Percentiles rank a stretch among this genome's conserved stretches.
These are phyloP conservation scores for Synodontis membranacea DNA, from an alignment of 2,113 vertebrate species.

Conservation along the genomic window DNA sequence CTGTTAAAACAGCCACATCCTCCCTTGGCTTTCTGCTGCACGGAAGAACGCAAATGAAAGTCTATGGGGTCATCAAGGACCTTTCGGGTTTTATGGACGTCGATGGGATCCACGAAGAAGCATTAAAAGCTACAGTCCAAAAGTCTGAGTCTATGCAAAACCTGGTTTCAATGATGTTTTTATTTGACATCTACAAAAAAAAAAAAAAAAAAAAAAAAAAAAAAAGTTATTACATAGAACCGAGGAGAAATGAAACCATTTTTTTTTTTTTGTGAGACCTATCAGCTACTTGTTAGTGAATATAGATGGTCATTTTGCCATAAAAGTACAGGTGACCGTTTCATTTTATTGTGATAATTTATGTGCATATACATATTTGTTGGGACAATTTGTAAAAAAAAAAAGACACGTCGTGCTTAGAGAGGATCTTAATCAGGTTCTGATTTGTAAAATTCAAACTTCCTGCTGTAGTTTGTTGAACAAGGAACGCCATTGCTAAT, in stretches of 20 bases:
- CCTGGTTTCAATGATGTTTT: conserved; percentile 9
- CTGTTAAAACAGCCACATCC: conserved; percentile 26
- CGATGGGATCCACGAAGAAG: neutral
- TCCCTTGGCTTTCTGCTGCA: conserved; percentile 27
- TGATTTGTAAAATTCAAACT: neutral
- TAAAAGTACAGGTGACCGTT: neutral
- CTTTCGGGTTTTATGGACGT: conserved; percentile 1
- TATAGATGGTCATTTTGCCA: neutral
- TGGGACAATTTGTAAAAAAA: neutral
- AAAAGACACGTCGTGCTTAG: neutral
- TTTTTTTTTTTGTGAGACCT: neutral
- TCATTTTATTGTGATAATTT: neutral
- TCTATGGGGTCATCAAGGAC: conserved; percentile 23
- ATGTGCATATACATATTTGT: neutral
- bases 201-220: no score
- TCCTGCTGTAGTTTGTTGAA: neutral
- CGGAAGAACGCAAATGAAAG: conserved; percentile 16
- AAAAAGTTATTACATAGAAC: conserved; percentile 6
- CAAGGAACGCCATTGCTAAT: neutral
- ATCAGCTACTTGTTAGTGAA: neutral
- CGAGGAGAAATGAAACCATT: neutral
- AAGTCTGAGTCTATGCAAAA: conserved; percentile 25
- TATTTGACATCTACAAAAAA: conserved; percentile 5
- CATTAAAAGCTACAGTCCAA: conserved; percentile 30
- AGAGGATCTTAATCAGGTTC: neutral